Percentiles rank a stretch among this genome's conserved stretches.
Conservation (phyloP, 2,888 invertebrate genomes). For the Polymixis lichenea region DNA sequence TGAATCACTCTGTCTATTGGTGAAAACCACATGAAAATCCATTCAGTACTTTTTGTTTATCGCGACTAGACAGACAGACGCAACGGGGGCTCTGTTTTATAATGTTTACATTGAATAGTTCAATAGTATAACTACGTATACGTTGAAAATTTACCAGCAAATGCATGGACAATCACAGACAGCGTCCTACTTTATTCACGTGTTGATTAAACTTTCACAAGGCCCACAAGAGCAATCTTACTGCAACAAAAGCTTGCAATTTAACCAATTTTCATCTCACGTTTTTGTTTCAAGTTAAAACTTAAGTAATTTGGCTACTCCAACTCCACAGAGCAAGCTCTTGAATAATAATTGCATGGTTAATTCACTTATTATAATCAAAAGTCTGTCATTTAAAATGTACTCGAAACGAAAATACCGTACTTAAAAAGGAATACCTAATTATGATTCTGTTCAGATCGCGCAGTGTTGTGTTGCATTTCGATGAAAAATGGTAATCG, state of each 20-base stretch:
- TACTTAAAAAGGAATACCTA: conserved; percentile 55
- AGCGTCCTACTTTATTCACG: neutral
- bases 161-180: conserved; percentile 2
- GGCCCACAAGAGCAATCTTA: conserved; percentile 11
- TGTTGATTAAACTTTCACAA: conserved; percentile 20
- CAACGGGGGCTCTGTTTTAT: too few relatives aligned
- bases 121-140: neutral
- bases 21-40: too few relatives aligned
- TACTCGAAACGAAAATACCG: conserved; percentile 47
- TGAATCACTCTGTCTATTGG: too few relatives aligned
- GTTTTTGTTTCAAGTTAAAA: conserved; percentile 68
- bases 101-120: neutral
- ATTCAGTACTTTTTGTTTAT: too few relatives aligned
- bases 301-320: conserved; percentile 71
- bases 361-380: conserved; percentile 75
- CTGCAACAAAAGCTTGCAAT: conserved; percentile 29
- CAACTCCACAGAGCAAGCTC: conserved; percentile 53
- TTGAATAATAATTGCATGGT: conserved; percentile 73
- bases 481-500: conserved; percentile 74
- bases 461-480: conserved; percentile 71
- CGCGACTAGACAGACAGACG: too few relatives aligned
- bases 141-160: neutral
- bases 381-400: conserved; percentile 61
- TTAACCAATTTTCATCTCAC: conserved; percentile 48
- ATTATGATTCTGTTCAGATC: conserved; percentile 61